These are phyloP conservation scores for Aphelenchoides bicaudatus DNA, from an alignment of 2,888 invertebrate species.

Conservation along the genomic window DNA sequence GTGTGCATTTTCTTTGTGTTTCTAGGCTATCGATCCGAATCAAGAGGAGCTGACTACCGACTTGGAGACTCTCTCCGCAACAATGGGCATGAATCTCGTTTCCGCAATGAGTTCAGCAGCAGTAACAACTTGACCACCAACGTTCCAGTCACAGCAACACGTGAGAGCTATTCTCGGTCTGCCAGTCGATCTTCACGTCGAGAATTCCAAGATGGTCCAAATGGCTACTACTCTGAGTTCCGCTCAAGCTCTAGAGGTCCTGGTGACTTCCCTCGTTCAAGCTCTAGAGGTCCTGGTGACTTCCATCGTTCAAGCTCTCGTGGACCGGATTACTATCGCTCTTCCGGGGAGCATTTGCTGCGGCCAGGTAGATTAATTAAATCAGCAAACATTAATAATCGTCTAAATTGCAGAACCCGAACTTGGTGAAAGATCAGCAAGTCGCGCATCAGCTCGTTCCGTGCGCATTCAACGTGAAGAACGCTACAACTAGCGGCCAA, in stretches of 20 bases:
- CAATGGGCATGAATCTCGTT: background rate
- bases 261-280: conserved; percentile 3
- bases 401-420: conserved; percentile 2
- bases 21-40: conserved; percentile 1
- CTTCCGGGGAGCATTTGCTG: background rate
- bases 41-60: background rate
- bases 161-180: conserved; percentile 5
- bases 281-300: background rate
- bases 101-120: conserved; percentile 4
- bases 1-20: background rate
- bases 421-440: background rate
- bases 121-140: background rate
- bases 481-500: conserved; percentile 4
- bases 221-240: background rate
- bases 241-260: background rate
- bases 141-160: conserved; percentile 1
- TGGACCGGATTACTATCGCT: background rate
- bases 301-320: background rate
- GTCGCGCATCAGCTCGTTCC: conserved; percentile 9
- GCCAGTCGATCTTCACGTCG: conserved; percentile 15
- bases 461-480: conserved; percentile 12
- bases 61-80: background rate
- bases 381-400: too few species aligned
- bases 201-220: conserved; percentile 1
- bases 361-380: too few species aligned